These are phyloP conservation scores for Butastur rufipennis DNA, from an alignment of 2,113 vertebrate species.

Conservation along the genomic window DNA sequence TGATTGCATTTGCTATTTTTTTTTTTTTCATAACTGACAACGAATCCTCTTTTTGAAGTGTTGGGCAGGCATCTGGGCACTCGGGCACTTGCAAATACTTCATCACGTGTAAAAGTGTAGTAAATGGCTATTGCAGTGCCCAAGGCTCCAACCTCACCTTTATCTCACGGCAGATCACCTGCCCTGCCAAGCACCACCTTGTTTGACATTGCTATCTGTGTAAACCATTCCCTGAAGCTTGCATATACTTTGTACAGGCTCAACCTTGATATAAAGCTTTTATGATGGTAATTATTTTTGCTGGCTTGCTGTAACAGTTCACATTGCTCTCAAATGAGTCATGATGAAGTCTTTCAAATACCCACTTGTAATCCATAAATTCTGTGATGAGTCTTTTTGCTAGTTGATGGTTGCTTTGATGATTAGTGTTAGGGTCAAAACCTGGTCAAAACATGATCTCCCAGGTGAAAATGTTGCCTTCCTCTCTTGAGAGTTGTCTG, in stretches of 20 bases:
- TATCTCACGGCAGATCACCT: background rate
- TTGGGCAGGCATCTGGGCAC: background rate
- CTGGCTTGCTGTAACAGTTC: background rate
- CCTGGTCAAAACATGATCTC: background rate
- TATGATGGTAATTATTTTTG: slow-evolving; percentile 35
- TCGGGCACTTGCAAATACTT: background rate
- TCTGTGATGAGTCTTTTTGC: background rate
- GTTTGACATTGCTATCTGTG: background rate
- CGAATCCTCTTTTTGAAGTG: background rate
- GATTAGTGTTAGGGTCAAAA: background rate
- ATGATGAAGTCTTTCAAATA: slow-evolving; percentile 41
- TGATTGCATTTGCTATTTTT: background rate
- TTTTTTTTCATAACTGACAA: background rate
- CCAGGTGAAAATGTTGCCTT: background rate
- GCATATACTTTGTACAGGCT: background rate
- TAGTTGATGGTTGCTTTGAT: background rate
- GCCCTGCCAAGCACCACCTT: background rate
- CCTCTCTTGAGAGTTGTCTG: background rate
- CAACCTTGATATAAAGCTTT: background rate
- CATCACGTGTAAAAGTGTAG: background rate
- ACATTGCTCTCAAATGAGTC: slow-evolving; percentile 28
- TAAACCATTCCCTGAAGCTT: background rate
- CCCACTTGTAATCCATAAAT: slow-evolving; percentile 24
- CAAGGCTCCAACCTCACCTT: background rate
- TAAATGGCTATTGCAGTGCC: background rate